phyloP scores from a whole-genome alignment of 2,888 invertebrate genomes.

The Dicranocentrus wangi region DNA sequence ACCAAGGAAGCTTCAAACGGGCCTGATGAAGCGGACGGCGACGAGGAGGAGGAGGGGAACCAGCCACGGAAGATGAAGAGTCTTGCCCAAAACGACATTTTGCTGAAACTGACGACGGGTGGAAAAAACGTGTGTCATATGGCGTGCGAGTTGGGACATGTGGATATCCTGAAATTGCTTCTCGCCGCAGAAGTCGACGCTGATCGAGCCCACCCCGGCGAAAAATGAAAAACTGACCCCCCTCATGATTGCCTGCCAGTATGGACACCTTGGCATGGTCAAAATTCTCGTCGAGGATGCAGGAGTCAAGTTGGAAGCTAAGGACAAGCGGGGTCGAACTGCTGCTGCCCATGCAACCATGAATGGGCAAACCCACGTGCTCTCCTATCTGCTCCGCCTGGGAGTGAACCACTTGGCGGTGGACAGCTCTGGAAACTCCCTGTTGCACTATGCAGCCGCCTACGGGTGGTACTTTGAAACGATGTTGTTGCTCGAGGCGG shows the following conservation, averaged over 20 bases:
- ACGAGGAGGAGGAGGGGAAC: conserved; percentile 66
- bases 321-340: conserved; percentile 77
- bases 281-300: conserved; percentile 75
- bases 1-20: conserved; percentile 9
- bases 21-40: background rate
- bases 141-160: conserved; percentile 75
- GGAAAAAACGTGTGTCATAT: conserved; percentile 75
- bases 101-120: conserved; percentile 29
- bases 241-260: conserved; percentile 76
- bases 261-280: conserved; percentile 75
- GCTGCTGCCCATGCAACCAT: conserved; percentile 77
- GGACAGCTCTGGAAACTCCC: conserved; percentile 77
- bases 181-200: conserved; percentile 75
- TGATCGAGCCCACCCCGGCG: conserved; percentile 75
- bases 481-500: conserved; percentile 75
- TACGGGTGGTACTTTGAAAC: conserved; percentile 78
- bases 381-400: conserved; percentile 76
- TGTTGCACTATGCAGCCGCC: conserved; percentile 77
- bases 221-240: conserved; percentile 75
- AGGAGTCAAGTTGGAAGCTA: conserved; percentile 75
- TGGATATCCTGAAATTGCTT: conserved; percentile 75
- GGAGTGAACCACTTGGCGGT: conserved; percentile 76
- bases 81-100: conserved; percentile 45
- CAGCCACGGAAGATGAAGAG: too few relatives aligned
- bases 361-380: conserved; percentile 77